Evolutionary conservation across 2,888 invertebrate species (phyloP), one percentile per base, ranked within the genome.

Genomic region (Labia minor): DNA sequence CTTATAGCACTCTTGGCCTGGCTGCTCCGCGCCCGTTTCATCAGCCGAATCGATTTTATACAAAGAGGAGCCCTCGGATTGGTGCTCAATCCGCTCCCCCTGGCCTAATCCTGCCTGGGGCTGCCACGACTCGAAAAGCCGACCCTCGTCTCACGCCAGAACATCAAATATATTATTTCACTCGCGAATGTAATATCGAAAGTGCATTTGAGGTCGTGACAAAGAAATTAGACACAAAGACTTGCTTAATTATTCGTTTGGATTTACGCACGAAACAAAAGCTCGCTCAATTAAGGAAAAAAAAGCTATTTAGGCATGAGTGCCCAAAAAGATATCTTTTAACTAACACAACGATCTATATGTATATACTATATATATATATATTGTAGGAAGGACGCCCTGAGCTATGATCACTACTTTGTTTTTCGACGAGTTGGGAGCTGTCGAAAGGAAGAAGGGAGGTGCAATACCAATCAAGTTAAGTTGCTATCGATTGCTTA

Each of bases 31-130:
- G 49, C 49, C 49, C 49, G 49, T 49, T 49, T 49, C 49, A 49
- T 49, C 49, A 49, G 49, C 49, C 49, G 49, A 49, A 49, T 49
- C 49, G 49, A 49, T 49, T 49, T 49, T 49, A 49, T 49, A 49
- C 49, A 49, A 49, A 49, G 49, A 49, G 49, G 49, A 49, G 49
- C 49, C 49, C 49, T 49, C 49, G 49, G 49, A 49, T 49, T 49
- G 49, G 49, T 49, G 49, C 49, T 49, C 49, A 49, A 49, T 49
- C 49, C 49, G 49, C 49, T 49, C 49, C 49, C 49, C 49, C 49
- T 49, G 49, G 49, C 49, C 49, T 49, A 49, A 49, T 49, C 49
- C 49, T 49, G 49, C 49, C 49, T 49, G 49, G 49, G 49, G 49
- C 49, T 49, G 49, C 49, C 49, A 49, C 49, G 49, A 49, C 49